Evolutionary conservation across 2,797 vertebrate genomes (phyloP), one percentile per base, ranked within the genome.

Genomic region (Ciconia nigra): DNA sequence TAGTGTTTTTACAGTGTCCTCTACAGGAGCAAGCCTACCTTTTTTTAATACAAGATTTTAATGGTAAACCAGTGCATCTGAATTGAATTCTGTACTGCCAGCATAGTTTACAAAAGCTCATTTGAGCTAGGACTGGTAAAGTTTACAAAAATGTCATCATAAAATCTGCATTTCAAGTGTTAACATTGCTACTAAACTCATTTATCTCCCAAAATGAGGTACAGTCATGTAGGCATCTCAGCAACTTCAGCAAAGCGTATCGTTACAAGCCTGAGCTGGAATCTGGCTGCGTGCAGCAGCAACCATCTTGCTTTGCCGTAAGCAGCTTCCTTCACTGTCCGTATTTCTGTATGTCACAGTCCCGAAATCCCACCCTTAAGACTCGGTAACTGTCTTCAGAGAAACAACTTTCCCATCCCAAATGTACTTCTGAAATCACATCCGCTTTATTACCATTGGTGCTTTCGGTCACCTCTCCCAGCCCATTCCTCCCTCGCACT

Each of bases 1-100:
- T 63, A 31, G 26, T 85, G 74, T 85, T 89, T 87, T 83, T 20
- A 84, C 66, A 87, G 81, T 90, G 86, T 96, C 83, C 74, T 94
- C 86, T 93, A 28, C 78, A 87, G 95, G 78, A 94, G n/a, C 62
- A 57, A 83, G 62, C 44, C 61, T 58, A n/a, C 84, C 9, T 73
- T 67, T 76, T 59, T 44, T 24, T 58, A 44, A 66, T 20, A 62
- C 14, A 37, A 39, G 31, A 28, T 62, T 83, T 77, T 41, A 54
- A 8, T 52, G 58, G n/a, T 39, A 52, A 89, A 65, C 11, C 8
- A 3, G 7, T 78, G 87, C 69, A 24, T 81, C 49, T 89, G 65
- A 83, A 65, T 16, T 33, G 52, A 63, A 10, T 63, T 61, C 57
- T 61, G 15, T 69, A 22, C 42, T 85, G 65, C 49, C 52, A 67